Conservation (phyloP, 2,888 invertebrate genomes). For the Harpalus rubripes region DNA sequence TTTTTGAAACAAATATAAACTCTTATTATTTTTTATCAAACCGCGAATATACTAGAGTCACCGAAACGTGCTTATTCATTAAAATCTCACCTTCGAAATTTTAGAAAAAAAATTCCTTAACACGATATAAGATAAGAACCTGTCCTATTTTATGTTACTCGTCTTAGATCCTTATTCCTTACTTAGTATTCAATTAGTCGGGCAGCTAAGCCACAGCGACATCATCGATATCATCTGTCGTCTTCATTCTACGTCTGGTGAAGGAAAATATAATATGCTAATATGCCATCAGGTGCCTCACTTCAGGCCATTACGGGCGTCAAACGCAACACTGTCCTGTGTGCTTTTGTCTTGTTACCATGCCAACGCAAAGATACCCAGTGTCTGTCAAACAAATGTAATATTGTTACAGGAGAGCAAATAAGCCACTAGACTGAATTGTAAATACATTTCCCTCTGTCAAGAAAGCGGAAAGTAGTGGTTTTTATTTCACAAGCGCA, state of each 20-base stretch:
- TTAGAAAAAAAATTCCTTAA: too few species aligned
- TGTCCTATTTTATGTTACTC: neutral
- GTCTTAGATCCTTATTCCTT: neutral
- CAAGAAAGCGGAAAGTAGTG: neutral
- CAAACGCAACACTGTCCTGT: slow-evolving; percentile 38
- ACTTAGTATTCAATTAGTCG: neutral
- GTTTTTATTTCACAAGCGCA: slow-evolving; percentile 7
- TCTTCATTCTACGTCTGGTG: neutral
- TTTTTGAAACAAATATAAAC: too few species aligned
- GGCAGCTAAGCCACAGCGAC: neutral
- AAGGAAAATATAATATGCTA: slow-evolving; percentile 17
- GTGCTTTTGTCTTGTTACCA: slow-evolving; percentile 6
- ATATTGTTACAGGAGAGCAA: slow-evolving; percentile 15
- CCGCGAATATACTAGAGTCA: too few species aligned
- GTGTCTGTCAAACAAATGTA: slow-evolving; percentile 15
- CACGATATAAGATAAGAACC: neutral
- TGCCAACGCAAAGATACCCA: slow-evolving; percentile 5
- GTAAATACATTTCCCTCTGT: neutral
- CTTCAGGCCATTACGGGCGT: slow-evolving; percentile 20
- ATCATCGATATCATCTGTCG: neutral
- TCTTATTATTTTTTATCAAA: too few species aligned
- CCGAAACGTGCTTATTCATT: too few species aligned
- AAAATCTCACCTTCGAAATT: too few species aligned
- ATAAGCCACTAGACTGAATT: neutral
- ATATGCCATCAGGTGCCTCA: slow-evolving; percentile 25